Percentiles rank a stretch among this genome's conserved stretches.
These are phyloP conservation scores for Choloepus didactylus DNA, from an alignment of 2,797 vertebrate species.

Conservation along the genomic window DNA sequence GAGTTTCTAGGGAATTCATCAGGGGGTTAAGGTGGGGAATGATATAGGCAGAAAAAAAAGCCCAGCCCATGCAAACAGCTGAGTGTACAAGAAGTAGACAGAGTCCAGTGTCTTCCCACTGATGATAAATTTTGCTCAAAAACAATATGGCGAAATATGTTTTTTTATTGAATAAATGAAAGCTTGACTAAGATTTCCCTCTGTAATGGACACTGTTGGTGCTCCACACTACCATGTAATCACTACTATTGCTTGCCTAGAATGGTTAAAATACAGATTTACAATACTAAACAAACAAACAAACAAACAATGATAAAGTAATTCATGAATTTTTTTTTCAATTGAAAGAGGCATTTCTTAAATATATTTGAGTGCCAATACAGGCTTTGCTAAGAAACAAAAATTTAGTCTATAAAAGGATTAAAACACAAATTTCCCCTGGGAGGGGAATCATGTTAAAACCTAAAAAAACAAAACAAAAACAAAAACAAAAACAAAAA, in stretches of 20 bases:
- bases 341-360: neutral
- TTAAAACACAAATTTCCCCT: neutral
- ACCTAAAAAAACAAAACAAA: neutral
- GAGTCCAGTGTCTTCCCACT: neutral
- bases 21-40: neutral
- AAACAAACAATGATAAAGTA: neutral
- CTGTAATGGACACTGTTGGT: too few relatives aligned
- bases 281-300: too few relatives aligned
- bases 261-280: too few relatives aligned
- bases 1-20: neutral
- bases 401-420: slow-evolving; percentile 17
- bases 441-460: neutral
- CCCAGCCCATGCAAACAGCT: neutral
- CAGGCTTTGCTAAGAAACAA: slow-evolving; percentile 11
- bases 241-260: too few relatives aligned
- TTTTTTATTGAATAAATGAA: too few relatives aligned
- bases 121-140: neutral
- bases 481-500: too few relatives aligned
- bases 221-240: too few relatives aligned
- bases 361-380: neutral
- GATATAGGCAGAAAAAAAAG: neutral
- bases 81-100: neutral
- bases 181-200: too few relatives aligned
- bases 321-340: slow-evolving; percentile 27
- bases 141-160: too few relatives aligned